Conservation (phyloP, 2,888 invertebrate species). For the Plebejus melissa region DNA sequence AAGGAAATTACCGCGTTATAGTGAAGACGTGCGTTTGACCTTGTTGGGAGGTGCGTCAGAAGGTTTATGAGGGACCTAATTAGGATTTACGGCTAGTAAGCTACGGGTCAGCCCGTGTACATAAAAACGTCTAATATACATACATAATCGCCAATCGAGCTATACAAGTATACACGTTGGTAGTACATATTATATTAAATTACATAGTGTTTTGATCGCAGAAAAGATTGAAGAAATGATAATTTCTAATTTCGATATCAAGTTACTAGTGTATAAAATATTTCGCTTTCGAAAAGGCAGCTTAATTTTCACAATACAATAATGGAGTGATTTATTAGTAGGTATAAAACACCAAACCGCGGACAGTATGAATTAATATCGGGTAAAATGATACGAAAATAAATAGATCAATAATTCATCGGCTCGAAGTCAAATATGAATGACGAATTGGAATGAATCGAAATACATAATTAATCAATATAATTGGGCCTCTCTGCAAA, state of each 20-base stretch:
- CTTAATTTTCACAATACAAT: not conserved
- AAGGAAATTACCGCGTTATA: constrained; percentile 17
- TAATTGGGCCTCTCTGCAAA: constrained; percentile 31
- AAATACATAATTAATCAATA: constrained; percentile 40
- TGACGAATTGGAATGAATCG: constrained; percentile 26
- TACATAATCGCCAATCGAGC: not conserved
- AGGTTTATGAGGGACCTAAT: constrained; percentile 26
- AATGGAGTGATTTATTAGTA: not conserved
- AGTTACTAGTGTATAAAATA: not conserved
- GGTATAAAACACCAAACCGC: not conserved
- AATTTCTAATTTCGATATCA: no score
- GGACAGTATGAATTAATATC: constrained; percentile 12
- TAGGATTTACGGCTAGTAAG: constrained; percentile 17
- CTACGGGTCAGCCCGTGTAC: not conserved
- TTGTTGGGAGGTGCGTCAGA: constrained; percentile 12
- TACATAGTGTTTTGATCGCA: no score
- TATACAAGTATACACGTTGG: no score
- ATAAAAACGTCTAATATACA: constrained; percentile 20
- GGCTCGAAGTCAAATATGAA: constrained; percentile 23
- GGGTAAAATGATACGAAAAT: constrained; percentile 23
- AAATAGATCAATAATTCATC: constrained; percentile 23
- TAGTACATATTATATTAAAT: no score
- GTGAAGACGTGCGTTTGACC: constrained; percentile 25
- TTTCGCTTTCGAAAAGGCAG: not conserved
- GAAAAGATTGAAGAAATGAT: no score